These are phyloP conservation scores for Montipora cactus DNA, from an alignment of 64 coral and sea anemone species.

Conservation along the genomic window DNA sequence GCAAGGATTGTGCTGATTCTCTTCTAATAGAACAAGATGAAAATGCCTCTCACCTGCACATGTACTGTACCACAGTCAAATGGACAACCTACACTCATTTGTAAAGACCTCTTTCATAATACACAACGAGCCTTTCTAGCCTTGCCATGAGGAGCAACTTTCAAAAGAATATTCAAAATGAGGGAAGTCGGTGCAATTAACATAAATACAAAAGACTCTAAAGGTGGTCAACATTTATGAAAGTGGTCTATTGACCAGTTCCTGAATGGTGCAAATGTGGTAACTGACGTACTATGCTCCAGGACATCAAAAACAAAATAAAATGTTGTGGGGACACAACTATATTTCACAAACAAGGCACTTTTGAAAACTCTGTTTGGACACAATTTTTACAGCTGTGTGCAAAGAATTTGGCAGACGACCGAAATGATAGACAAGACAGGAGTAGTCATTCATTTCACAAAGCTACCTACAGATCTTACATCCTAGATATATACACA, in stretches of 20 bases:
- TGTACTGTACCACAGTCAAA: neutral
- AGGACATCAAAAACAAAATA: neutral
- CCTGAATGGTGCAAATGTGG: neutral
- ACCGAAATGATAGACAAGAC: neutral
- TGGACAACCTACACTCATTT: neutral
- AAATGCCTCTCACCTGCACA: neutral
- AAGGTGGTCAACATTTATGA: too few relatives aligned
- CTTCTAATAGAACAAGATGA: neutral
- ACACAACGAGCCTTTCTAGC: too few relatives aligned
- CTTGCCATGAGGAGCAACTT: too few relatives aligned
- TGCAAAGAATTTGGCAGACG: neutral
- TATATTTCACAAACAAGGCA: neutral
- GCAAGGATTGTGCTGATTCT: neutral
- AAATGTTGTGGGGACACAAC: neutral
- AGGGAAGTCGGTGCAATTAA: too few relatives aligned
- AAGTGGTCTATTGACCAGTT: neutral
- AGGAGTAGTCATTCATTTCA: neutral
- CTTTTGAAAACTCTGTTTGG: neutral
- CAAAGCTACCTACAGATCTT: neutral
- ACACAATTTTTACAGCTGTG: neutral
- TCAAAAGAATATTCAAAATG: too few relatives aligned
- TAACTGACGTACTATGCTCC: neutral
- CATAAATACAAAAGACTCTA: neutral
- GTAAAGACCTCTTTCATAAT: too few relatives aligned
- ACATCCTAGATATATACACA: neutral